These are phyloP conservation scores for Tenualosa ilisha DNA, from an alignment of 2,797 vertebrate genomes.

Conservation along the genomic window DNA sequence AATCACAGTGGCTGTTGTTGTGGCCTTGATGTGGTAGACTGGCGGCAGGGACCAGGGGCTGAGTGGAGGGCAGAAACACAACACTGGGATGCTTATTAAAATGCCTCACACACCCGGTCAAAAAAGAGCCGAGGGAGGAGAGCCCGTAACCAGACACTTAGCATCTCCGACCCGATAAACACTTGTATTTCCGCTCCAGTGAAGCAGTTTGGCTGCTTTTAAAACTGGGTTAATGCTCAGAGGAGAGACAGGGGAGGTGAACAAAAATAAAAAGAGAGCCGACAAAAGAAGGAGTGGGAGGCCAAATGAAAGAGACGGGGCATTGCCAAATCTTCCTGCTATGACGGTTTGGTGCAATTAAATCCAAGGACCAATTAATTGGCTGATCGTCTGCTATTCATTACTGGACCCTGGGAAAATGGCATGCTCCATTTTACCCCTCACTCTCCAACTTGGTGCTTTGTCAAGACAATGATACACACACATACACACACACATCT, in stretches of 20 bases:
- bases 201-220: slow-evolving; percentile 58
- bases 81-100: slow-evolving; percentile 56
- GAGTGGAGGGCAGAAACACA: slow-evolving; percentile 51
- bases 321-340: slow-evolving; percentile 32
- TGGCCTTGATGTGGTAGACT: slow-evolving; percentile 42
- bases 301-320: slow-evolving; percentile 56
- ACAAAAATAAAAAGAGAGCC: slow-evolving; percentile 19
- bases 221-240: slow-evolving; percentile 53
- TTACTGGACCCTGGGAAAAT: slow-evolving; percentile 67
- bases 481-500: neutral
- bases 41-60: slow-evolving; percentile 29
- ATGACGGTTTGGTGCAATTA: slow-evolving; percentile 64
- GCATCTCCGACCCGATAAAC: slow-evolving; percentile 55
- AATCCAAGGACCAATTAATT: slow-evolving; percentile 66
- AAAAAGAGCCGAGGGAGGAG: slow-evolving; percentile 33
- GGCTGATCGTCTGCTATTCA: slow-evolving; percentile 62
- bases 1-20: slow-evolving; percentile 58
- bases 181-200: slow-evolving; percentile 61
- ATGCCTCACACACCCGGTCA: slow-evolving; percentile 58
- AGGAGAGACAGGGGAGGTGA: slow-evolving; percentile 50
- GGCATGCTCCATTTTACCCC: neutral
- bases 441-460: neutral
- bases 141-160: slow-evolving; percentile 56
- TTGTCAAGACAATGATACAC: neutral
- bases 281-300: slow-evolving; percentile 45